Conservation (phyloP, 2,113 vertebrate genomes). For the Bos taurus region ARS-UCD2.0 NC_037340.1:56867501-56868000, state of each 20-base stretch:
- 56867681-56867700: neutral
- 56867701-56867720: neutral
- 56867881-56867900: accelerated
- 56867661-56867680: accelerated
- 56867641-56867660: neutral
- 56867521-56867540: neutral
- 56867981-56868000: accelerated
- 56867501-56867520: neutral
- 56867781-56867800: neutral
- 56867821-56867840: neutral
- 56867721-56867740: neutral
- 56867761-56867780: neutral
- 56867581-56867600: neutral
- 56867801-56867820: neutral
- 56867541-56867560: neutral
- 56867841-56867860: accelerated
- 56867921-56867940: accelerated
- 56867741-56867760: accelerated
- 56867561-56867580: neutral
- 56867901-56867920: neutral
- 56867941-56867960: neutral
- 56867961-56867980: neutral
- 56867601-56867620: neutral
- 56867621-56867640: neutral
- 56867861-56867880: neutral